Evolutionary conservation across 2,888 invertebrate genomes (phyloP), one percentile per base, ranked within the genome.

Genomic region (Pachycephus smyrnensis): DNA sequence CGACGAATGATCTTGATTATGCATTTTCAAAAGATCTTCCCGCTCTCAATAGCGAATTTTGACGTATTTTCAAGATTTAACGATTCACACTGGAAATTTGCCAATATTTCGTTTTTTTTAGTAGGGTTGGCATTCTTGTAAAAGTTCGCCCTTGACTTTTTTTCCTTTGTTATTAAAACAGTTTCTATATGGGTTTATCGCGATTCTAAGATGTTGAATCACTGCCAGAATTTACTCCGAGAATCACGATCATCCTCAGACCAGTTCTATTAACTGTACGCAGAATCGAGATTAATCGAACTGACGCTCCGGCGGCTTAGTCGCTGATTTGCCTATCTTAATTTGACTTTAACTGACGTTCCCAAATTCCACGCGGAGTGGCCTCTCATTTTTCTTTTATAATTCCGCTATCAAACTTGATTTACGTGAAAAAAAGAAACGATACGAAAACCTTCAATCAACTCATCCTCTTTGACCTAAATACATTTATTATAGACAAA

Each of bases 281-380:
- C 55, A 55, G 75, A 68, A 73, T 80, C 33, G 75, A 69, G 75
- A 78, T 83, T 82, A 82, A 83, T 79, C 78, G 79, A 76, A 77
- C 36, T 69, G 77, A 78, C 74, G 69, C 77, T 80, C 74, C 30
- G 37, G 76, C 73, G 55, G 23, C 15, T 55, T 55, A 23, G 23
- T 55, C 6, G 23, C 55, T 40, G 6, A 23, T 55, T 40, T 40
- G 15, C 55, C 55, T 55, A 55, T 55, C 55, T 55, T 23, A 55
- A 55, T 55, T 55, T 23, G 55, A 55, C 55, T 55, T 23, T 23
- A 55, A 9, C 23, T 1, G 55, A 23, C 55, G 23, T 55, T 55
- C 55, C 55, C 2, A 55, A 55, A 55, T 55, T 23, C 9, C 15
- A 15, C 55, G 55, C 23, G 9, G 55, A 2, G 55, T 2, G 23